Evolutionary conservation across 2,797 vertebrate species (phyloP).

Genomic region (Cetoscarus ocellatus): DNA sequence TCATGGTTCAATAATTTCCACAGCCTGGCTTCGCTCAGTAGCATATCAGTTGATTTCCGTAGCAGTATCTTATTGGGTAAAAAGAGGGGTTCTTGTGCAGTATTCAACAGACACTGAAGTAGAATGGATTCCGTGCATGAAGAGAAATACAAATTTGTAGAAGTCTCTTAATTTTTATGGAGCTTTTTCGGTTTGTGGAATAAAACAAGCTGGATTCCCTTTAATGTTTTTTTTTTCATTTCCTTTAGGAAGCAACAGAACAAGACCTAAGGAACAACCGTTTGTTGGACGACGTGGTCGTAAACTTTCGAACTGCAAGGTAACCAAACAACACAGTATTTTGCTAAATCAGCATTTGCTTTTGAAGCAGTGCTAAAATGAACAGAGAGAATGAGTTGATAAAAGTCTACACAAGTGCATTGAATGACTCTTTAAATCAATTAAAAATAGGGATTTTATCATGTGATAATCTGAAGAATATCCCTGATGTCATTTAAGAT

Average conservation of each 20-base stretch:
- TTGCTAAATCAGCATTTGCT: neutral
- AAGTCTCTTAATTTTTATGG: too few species aligned
- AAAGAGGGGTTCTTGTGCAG: too few species aligned
- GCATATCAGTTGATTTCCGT: too few species aligned
- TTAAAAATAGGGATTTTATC: neutral
- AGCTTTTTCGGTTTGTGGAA: neutral
- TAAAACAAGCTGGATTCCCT: neutral
- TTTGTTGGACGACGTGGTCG: slow-evolving; percentile 91
- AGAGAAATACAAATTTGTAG: too few species aligned
- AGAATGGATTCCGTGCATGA: too few species aligned
- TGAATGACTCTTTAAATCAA: too few species aligned
- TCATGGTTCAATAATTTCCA: too few species aligned
- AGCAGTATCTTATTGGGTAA: too few species aligned
- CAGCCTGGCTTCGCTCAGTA: too few species aligned
- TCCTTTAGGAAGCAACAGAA: slow-evolving; percentile 87
- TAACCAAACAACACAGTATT: slow-evolving; percentile 65
- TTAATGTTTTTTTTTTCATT: neutral
- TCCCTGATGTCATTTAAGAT: too few species aligned
- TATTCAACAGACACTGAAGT: too few species aligned
- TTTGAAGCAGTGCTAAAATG: neutral
- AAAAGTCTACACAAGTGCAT: neutral
- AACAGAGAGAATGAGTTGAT: neutral
- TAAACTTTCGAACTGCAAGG: slow-evolving; percentile 90
- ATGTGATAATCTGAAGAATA: neutral
- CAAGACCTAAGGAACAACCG: slow-evolving; percentile 94